Conservation (phyloP, 2,797 vertebrate species). For the Vireo griseus region DNA sequence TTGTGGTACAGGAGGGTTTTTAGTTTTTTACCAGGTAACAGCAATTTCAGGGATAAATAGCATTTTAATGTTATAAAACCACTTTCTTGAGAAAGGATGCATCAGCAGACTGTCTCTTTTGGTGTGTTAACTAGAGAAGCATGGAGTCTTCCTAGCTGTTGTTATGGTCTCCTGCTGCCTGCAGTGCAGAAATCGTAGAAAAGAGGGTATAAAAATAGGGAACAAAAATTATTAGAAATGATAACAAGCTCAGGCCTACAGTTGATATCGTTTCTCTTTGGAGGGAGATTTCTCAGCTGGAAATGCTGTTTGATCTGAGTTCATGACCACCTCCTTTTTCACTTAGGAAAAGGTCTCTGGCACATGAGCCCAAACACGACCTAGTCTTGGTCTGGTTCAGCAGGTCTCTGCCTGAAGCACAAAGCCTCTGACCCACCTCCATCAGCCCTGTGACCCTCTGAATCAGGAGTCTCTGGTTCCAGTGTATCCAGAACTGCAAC, state of each 20-base stretch:
- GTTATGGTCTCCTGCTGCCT: background rate
- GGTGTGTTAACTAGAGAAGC: background rate
- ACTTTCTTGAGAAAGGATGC: background rate
- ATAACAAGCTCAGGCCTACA: background rate
- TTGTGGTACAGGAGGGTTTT: background rate
- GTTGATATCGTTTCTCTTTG: background rate
- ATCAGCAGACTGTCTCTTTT: background rate
- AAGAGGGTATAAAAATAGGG: background rate
- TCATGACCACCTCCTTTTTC: background rate
- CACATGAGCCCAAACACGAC: accelerated
- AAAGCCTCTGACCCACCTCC: background rate
- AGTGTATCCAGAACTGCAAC: accelerated
- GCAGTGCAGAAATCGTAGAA: background rate
- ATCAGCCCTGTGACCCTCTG: background rate
- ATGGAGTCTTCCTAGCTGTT: background rate
- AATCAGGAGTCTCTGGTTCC: background rate
- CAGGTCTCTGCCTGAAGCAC: background rate
- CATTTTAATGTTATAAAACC: background rate
- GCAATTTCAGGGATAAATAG: background rate
- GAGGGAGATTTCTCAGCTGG: background rate
- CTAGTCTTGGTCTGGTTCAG: background rate
- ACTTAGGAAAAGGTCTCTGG: background rate
- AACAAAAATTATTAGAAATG: background rate
- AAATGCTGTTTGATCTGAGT: background rate
- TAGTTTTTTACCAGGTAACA: background rate